These are phyloP conservation scores for Planiliza haematocheilus DNA, from an alignment of 2,113 vertebrate species.

Conservation along the genomic window DNA sequence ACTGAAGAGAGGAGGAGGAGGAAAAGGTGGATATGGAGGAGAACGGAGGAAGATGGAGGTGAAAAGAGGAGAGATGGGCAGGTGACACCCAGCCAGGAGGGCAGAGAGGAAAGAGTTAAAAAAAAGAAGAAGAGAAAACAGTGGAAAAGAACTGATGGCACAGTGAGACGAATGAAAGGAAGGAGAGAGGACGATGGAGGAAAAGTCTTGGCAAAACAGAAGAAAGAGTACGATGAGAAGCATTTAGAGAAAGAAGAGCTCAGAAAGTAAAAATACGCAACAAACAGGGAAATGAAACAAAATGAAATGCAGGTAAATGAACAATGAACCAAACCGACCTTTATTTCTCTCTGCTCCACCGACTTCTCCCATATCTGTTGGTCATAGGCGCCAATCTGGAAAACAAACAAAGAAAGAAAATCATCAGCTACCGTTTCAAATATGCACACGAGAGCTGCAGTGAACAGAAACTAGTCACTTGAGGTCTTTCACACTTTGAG, in stretches of 20 bases:
- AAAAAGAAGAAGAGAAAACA: slow-evolving; percentile 56
- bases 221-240: not conserved
- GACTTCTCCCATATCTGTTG: slow-evolving; percentile 99
- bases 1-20: slow-evolving; percentile 91
- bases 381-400: slow-evolving; percentile 98
- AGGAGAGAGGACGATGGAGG: slow-evolving; percentile 21
- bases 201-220: not conserved
- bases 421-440: not conserved
- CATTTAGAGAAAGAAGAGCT: not conserved
- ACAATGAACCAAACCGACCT: slow-evolving; percentile 83
- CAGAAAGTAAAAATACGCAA: not conserved
- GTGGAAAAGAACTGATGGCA: slow-evolving; percentile 50
- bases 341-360: slow-evolving; percentile 99
- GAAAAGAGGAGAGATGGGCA: slow-evolving; percentile 52
- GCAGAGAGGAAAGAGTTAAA: slow-evolving; percentile 70
- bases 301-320: not conserved
- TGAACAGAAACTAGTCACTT: not conserved
- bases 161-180: slow-evolving; percentile 18
- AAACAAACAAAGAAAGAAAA: slow-evolving; percentile 36
- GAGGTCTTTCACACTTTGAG: no score
- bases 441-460: not conserved
- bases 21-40: slow-evolving; percentile 48
- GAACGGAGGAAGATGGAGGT: slow-evolving; percentile 46
- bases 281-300: slow-evolving; percentile 21
- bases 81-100: slow-evolving; percentile 46